Conservation (phyloP, 2,113 vertebrate species). For the Tetraodon nigroviridis region DNA sequence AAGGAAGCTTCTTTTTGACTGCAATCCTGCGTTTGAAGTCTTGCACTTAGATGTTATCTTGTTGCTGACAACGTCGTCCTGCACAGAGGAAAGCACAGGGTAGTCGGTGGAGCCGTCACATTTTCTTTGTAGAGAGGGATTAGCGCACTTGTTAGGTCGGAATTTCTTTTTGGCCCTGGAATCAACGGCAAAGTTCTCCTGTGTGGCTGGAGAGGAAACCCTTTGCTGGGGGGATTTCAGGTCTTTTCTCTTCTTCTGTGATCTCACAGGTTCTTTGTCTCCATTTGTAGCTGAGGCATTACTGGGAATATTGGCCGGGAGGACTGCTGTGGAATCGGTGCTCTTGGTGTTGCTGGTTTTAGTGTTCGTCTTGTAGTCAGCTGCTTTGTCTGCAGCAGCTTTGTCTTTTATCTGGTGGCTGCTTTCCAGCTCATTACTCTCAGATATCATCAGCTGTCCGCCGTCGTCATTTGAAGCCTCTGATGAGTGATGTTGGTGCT, state of each 20-base stretch:
- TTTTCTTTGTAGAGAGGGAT: conserved; percentile 60
- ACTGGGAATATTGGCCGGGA: conserved; percentile 47
- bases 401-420: conserved; percentile 63
- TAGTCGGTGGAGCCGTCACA: conserved; percentile 71
- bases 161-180: conserved; percentile 80
- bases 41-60: conserved; percentile 76
- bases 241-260: conserved; percentile 82
- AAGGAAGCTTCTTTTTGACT: conserved; percentile 71
- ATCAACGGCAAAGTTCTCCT: conserved; percentile 78
- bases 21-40: conserved; percentile 61
- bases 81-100: conserved; percentile 75
- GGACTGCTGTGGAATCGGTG: conserved; percentile 55
- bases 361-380: conserved; percentile 56
- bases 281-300: conserved; percentile 38
- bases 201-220: conserved; percentile 69
- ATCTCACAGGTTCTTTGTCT: conserved; percentile 64
- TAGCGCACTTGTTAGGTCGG: conserved; percentile 67
- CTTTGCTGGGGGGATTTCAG: conserved; percentile 69
- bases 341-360: conserved; percentile 43
- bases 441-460: conserved; percentile 45
- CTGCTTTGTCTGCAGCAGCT: conserved; percentile 32
- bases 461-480: conserved; percentile 42
- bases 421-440: conserved; percentile 46
- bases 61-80: conserved; percentile 79
- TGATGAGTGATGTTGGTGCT: conserved; percentile 36